Conservation (phyloP, 2,113 vertebrate species). For the Solea senegalensis region DNA sequence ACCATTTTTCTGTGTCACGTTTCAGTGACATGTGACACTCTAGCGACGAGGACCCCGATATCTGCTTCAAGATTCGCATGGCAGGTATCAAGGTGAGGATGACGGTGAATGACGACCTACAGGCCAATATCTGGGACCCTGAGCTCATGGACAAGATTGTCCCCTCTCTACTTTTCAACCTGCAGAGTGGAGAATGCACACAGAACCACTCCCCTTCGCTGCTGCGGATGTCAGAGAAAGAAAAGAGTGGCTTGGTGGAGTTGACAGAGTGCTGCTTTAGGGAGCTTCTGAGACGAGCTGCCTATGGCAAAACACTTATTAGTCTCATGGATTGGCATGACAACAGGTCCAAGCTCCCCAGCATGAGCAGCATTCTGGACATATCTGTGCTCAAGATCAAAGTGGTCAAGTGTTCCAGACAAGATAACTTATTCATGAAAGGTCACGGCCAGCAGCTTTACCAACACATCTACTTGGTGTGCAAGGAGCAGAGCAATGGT, state of each 20-base stretch:
- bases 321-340: constrained; percentile 94
- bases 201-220: constrained; percentile 96
- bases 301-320: constrained; percentile 85
- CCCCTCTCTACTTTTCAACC: constrained; percentile 93
- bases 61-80: constrained; percentile 93
- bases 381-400: constrained; percentile 94
- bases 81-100: constrained; percentile 96
- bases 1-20: constrained; percentile 96
- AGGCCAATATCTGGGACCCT: constrained; percentile 98
- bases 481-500: constrained; percentile 88
- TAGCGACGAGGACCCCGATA: constrained; percentile 88
- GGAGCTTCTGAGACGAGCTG: constrained; percentile 88
- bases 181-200: constrained; percentile 88
- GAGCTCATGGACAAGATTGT: constrained; percentile 99
- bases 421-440: constrained; percentile 98
- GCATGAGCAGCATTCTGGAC: constrained; percentile 90
- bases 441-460: constrained; percentile 98
- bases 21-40: constrained; percentile 99
- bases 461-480: constrained; percentile 92
- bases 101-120: constrained; percentile 94
- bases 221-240: constrained; percentile 91
- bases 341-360: constrained; percentile 89
- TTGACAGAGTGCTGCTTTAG: constrained; percentile 93
- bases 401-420: constrained; percentile 96
- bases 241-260: constrained; percentile 92